Base-by-base conservation (phyloP, 2,113 vertebrate genomes). In the Microtus pennsylvanicus region DNA sequence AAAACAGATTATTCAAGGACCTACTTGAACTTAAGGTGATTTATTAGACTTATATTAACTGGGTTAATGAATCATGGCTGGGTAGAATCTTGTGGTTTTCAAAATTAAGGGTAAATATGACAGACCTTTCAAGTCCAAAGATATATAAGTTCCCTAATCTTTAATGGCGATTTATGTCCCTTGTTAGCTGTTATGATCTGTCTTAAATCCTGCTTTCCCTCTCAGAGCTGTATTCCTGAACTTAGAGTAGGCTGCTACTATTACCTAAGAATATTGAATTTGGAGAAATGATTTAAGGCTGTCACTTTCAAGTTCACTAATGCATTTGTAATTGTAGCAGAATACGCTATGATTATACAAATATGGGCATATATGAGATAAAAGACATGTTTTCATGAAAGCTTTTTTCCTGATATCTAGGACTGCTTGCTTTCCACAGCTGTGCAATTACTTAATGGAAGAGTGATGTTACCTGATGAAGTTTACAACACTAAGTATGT, bases 71-170 rank as follows among this genome's bases (percentile, higher is more conserved):
- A 97, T 97, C 96, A 94, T 42, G 7, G 72, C 50, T 91, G 95
- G 86, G 30, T 78, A 88, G 61, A 95, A 67, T 91, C 30, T 28
- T 55, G 42, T 87, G 86, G 85, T 91, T 78, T 95, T 97, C 77
- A 94, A 94, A 96, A 89, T 95, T 97, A 97, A 97, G 42, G 33
- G 61, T 97, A 97, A 97, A 95, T 93, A 95, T 97, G 82, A 96
- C 87, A 94, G 75, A 96, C 52, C 77, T 94, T 63, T 97, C 94
- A 94, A 95, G 87, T 94, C 5, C 77, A 96, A 95, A 94, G 77
- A 96, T 94, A 78, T 16, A 93, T 97, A 94, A 96, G 77, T 93
- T 65, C 94, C 19, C 52, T 89, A 86, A 96, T 87, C 74, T 93
- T 94, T 96, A 96, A 95, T 93, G 86, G 78, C 75, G 95, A 83